Base-by-base conservation (phyloP, 2,113 vertebrate species). In the Hucho hucho region DNA sequence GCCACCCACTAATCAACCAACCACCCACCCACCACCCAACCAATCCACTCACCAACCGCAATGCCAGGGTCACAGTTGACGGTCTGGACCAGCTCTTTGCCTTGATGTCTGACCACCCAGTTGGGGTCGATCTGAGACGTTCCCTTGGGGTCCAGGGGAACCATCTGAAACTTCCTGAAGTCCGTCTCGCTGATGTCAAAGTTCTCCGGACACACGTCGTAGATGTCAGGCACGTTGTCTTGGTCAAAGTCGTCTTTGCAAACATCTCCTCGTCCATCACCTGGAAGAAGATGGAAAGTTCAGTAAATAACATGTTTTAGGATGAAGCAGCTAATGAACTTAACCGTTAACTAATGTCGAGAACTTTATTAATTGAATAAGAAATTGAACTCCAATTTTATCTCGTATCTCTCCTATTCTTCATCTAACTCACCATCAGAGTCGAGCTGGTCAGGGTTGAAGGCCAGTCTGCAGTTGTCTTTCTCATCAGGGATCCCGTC, bases 31-130 rank as follows among this genome's bases (percentile, higher is more conserved):
- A 3, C 5, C 28, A 18, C 12, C 18, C 58, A 61, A 22, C n/a
- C n/a, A 32, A 11, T 2, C 59, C n/a, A 76, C 91, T 74, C 70
- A 99, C 98, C 98, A 0, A 99, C 92, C 90, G 98, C 98, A 81
- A 99, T 95, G 78, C 98, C 98, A 86, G 98, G 98, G 71, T 99
- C 98, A 76, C 98, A 98, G 92, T 99, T 99, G 87, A 99, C 97
- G 4, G 98, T 99, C 89, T 99, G 98, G 79, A 99, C 97, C 53
- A 99, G 90, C 73, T 99, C 97, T 93, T 99, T 99, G 82, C 98
- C 98, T 89, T 99, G 96, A 85, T 99, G 97, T 79, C 97, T 95
- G 53, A 99, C 98, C 32, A 99, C 97, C 98, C 98, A 99, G 90
- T 99, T 98, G 29, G 98, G 98, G 89, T 99, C 98, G 80, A 97